Base-by-base conservation (phyloP, 2,888 invertebrate genomes). In the Lymantria monacha region DNA sequence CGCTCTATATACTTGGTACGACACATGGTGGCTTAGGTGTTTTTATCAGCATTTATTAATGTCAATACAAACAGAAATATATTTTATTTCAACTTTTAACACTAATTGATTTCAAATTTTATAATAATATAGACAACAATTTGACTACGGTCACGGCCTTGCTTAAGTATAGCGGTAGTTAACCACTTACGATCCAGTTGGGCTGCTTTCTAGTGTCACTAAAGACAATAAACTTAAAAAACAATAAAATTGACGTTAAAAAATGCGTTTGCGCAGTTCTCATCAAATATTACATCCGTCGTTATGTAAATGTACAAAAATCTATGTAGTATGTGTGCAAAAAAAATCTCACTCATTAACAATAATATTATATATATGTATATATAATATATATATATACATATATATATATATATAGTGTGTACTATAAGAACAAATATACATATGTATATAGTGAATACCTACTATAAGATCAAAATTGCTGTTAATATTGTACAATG, bases 401-500 rank as follows among this genome's bases (percentile, higher is more conserved):
- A n/a, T n/a, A 33, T 33, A 33, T 10, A 33, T 33, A 8, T 8
- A 1, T 33, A 33, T 1, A 8, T 33, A 33, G 33, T 3, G 33
- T 22, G 3, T n/a, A n/a, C n/a, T n/a, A 5, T 33, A 10, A 9
- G 61, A 65, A 67, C 58, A 66, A 60, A 70, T n/a, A 33, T 33
- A 33, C 9, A 33, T 33, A 8, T 8, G 1, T 33, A 33, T 1
- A 8, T 33, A 33, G 33, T 3, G 33, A 22, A 22, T 22, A 22
- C 5, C 22, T 22, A 22, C 5, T 5, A 5, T 33, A 10, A 9
- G 61, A 65, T 66, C 58, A 66, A 60, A 70, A 71, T 74, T 72
- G 74, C 74, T 74, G 58, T 69, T 62, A 56, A 61, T 57, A 57
- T 57, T 51, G 42, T 54, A 48, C 55, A 46, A 57, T 41, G 52